These are phyloP conservation scores for Sphaerophoria taeniata DNA, from an alignment of 2,888 invertebrate species.

Conservation along the genomic window DNA sequence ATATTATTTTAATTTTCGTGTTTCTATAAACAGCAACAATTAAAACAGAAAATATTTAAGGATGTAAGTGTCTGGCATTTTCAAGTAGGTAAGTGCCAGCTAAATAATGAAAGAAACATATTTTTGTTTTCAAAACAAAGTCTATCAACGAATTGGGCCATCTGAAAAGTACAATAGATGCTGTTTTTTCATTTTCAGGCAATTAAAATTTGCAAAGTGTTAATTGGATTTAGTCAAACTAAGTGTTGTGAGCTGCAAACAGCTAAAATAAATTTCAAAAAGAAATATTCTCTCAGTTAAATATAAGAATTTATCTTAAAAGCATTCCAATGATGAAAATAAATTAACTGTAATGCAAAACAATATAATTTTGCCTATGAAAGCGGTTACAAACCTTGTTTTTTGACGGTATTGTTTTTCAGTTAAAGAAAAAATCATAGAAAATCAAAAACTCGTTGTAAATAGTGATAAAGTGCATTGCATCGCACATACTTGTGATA, in stretches of 20 bases:
- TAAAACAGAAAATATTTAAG: conserved; percentile 7
- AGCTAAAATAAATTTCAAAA: not conserved
- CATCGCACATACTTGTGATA: not conserved
- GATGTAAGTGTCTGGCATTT: conserved; percentile 5
- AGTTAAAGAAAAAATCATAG: too few species aligned
- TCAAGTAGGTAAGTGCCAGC: not conserved
- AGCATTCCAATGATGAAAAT: not conserved
- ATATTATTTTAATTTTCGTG: not conserved
- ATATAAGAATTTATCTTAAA: not conserved
- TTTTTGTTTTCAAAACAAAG: conserved; percentile 2
- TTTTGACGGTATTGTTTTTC: too few species aligned
- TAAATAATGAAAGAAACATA: conserved; percentile 17
- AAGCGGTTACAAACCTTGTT: too few species aligned
- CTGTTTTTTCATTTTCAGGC: conserved; percentile 13
- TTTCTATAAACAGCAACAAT: conserved; percentile 14
- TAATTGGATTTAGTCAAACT: conserved; percentile 31
- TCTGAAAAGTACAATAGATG: conserved; percentile 12
- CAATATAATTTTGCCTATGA: not conserved
- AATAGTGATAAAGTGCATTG: too few species aligned
- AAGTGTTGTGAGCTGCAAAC: conserved; percentile 14
- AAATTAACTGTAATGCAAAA: not conserved
- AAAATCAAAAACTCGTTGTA: too few species aligned
- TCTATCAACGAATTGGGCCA: conserved; percentile 17
- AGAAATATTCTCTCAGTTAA: not conserved
- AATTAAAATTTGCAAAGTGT: conserved; percentile 33